These are phyloP conservation scores for Emydoidea blandingii DNA, from an alignment of 2,797 vertebrate genomes.

Conservation along the genomic window DNA sequence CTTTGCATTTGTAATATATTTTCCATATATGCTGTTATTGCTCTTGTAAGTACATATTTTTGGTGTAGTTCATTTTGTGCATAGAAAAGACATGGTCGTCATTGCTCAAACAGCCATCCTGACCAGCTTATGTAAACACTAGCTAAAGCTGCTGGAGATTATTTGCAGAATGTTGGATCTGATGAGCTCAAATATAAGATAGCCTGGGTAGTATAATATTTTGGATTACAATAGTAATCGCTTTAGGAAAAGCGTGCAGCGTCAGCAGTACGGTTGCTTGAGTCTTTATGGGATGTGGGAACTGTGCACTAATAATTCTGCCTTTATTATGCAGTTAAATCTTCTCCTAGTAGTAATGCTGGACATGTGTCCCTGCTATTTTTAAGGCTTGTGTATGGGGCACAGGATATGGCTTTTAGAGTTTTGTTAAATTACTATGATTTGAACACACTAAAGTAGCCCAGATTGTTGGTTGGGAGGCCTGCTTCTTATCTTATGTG, in stretches of 20 bases:
- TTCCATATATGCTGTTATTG: background rate
- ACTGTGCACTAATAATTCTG: constrained; percentile 52
- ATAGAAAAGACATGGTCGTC: constrained; percentile 25
- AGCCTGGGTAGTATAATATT: constrained; percentile 89
- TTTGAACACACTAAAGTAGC: background rate
- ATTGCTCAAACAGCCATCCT: constrained; percentile 41
- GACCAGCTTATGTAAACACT: constrained; percentile 76
- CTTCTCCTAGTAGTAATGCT: background rate
- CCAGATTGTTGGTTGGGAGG: background rate
- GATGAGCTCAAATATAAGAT: constrained; percentile 89
- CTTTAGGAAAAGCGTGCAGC: constrained; percentile 92
- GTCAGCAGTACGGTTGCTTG: constrained; percentile 86
- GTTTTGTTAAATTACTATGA: constrained; percentile 12
- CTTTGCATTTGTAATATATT: fast-evolving
- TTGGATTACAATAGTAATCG: constrained; percentile 96
- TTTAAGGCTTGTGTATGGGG: background rate
- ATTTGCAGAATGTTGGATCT: constrained; percentile 86
- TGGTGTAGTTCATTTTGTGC: background rate
- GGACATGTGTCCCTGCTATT: background rate
- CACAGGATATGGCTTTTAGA: background rate
- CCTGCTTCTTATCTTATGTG: background rate
- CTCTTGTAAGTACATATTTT: background rate
- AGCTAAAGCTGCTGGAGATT: constrained; percentile 85
- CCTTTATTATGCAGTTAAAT: constrained; percentile 36
- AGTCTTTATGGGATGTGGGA: constrained; percentile 63